Conservation (phyloP, 1,140 invertebrate species). For the Heterodera carotae region DNA sequence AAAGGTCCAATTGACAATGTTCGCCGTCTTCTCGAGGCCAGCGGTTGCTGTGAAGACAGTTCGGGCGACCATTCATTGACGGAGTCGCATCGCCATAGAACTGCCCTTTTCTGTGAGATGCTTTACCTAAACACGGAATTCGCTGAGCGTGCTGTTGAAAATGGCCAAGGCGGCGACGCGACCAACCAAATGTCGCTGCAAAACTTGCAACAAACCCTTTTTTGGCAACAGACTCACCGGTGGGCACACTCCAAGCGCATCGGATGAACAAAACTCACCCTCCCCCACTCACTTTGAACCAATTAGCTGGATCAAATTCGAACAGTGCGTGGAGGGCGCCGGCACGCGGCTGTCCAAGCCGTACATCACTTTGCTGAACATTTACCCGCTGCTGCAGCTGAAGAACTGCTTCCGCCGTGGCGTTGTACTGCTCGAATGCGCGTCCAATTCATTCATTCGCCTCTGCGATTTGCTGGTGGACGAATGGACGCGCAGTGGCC, state of each 20-base stretch:
- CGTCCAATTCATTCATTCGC: slow-evolving; percentile 37
- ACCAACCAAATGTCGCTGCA: not conserved
- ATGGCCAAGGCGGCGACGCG: not conserved
- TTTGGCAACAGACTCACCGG: slow-evolving; percentile 41
- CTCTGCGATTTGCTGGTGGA: slow-evolving; percentile 46
- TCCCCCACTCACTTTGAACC: slow-evolving; percentile 22
- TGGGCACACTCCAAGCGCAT: not conserved
- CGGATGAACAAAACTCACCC: not conserved
- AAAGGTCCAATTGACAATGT: slow-evolving; percentile 54
- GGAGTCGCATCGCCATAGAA: slow-evolving; percentile 16
- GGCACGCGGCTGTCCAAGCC: slow-evolving; percentile 54
- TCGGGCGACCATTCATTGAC: not conserved
- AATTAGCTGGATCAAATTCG: slow-evolving; percentile 49
- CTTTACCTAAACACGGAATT: slow-evolving; percentile 47
- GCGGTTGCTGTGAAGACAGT: not conserved
- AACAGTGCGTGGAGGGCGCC: slow-evolving; percentile 56
- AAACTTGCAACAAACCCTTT: slow-evolving; percentile 33
- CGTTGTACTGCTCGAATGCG: slow-evolving; percentile 38
- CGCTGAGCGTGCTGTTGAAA: slow-evolving; percentile 28
- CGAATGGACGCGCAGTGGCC: slow-evolving; percentile 36
- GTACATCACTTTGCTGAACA: slow-evolving; percentile 46
- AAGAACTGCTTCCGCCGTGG: slow-evolving; percentile 49
- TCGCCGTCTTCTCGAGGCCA: slow-evolving; percentile 39
- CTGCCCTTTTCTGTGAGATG: slow-evolving; percentile 52
- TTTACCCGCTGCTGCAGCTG: slow-evolving; percentile 46